Conservation (phyloP, 1,140 invertebrate genomes). For the Archegozetes longisetosus region DNA sequence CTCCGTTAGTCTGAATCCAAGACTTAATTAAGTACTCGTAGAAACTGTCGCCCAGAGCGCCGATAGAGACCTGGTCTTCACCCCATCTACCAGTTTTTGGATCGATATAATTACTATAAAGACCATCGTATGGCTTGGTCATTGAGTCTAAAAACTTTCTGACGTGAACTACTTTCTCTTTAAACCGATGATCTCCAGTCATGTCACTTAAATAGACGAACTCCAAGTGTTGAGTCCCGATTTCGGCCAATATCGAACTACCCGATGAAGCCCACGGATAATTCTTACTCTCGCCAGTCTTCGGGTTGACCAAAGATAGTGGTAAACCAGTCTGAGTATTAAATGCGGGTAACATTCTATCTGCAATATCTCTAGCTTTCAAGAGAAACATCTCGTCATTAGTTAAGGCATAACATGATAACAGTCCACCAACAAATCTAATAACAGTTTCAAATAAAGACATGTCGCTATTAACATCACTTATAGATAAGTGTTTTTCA, state of each 20-base stretch:
- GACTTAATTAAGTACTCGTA: slow-evolving; percentile 96
- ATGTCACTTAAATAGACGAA: slow-evolving; percentile 88
- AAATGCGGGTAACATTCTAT: slow-evolving; percentile 88
- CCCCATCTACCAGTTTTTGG: slow-evolving; percentile 81
- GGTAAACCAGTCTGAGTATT: slow-evolving; percentile 72
- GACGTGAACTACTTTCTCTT: slow-evolving; percentile 59
- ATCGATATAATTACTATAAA: slow-evolving; percentile 96
- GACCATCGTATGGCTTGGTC: slow-evolving; percentile 64
- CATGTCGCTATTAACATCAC: slow-evolving; percentile 65
- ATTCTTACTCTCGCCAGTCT: slow-evolving; percentile 62
- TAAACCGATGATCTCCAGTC: slow-evolving; percentile 76
- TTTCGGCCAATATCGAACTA: slow-evolving; percentile 90
- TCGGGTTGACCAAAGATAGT: slow-evolving; percentile 74
- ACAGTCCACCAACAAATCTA: slow-evolving; percentile 84
- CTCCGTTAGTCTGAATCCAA: slow-evolving; percentile 70
- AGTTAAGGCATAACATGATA: slow-evolving; percentile 81
- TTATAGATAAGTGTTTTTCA: slow-evolving; percentile 62
- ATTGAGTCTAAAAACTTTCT: slow-evolving; percentile 54
- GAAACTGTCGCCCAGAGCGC: slow-evolving; percentile 92
- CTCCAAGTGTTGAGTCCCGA: slow-evolving; percentile 90
- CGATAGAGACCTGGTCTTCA: slow-evolving; percentile 60
- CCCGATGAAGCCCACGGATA: slow-evolving; percentile 87
- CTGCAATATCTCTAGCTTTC: slow-evolving; percentile 79
- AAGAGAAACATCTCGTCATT: slow-evolving; percentile 83
- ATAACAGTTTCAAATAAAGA: slow-evolving; percentile 98